Conservation (phyloP, 2,797 vertebrate genomes). For the Masticophis lateralis region DNA sequence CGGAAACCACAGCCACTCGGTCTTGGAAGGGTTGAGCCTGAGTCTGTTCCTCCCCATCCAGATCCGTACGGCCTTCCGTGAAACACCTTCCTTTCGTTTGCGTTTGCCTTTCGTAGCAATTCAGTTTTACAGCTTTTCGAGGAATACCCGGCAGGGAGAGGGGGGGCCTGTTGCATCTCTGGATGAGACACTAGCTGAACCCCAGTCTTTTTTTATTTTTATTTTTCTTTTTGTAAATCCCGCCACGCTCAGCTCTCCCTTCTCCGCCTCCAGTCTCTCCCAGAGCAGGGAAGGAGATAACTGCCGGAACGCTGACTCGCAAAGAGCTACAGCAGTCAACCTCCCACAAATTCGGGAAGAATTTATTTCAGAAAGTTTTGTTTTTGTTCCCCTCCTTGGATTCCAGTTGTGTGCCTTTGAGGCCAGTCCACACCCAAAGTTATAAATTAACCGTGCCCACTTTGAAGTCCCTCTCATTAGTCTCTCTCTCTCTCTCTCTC, state of each 20-base stretch:
- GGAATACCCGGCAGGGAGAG: background rate
- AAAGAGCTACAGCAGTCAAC: background rate
- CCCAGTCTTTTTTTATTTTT: fast-evolving
- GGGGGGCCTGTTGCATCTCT: background rate
- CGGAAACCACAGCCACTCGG: too few relatives aligned
- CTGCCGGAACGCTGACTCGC: background rate
- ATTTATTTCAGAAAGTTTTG: background rate
- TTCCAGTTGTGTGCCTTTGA: background rate
- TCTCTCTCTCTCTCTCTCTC: conserved; percentile 60
- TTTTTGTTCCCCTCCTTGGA: background rate
- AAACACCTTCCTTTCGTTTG: background rate
- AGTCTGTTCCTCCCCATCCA: too few relatives aligned
- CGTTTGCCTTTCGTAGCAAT: background rate
- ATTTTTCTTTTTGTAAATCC: background rate
- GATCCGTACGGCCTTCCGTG: too few relatives aligned
- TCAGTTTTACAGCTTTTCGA: background rate
- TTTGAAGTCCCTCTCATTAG: background rate
- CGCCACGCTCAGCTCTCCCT: background rate
- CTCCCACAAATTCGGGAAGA: background rate
- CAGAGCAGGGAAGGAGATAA: background rate
- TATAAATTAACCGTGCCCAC: conserved; percentile 30
- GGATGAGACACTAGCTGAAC: background rate
- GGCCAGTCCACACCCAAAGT: conserved; percentile 2
- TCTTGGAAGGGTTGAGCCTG: too few relatives aligned
- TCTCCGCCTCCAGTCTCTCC: too few relatives aligned